Percentiles rank a stretch among this genome's conserved stretches.
Conservation (phyloP, 2,888 invertebrate species). For the Netelia melanura region DNA sequence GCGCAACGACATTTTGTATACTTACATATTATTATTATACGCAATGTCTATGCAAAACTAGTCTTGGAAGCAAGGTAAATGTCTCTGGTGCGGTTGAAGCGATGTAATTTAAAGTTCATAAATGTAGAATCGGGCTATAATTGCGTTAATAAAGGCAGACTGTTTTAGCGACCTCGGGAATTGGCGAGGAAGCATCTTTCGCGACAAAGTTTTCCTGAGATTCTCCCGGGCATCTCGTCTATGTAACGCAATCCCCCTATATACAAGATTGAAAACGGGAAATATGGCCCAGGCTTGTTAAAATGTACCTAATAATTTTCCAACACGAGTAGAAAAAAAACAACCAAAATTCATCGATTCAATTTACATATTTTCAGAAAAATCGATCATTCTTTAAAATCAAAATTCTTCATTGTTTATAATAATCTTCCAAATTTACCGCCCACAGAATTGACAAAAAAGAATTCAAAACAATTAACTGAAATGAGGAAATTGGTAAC, state of each 20-base stretch:
- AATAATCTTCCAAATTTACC: too few species aligned
- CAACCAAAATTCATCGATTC: too few species aligned
- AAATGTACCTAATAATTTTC: too few species aligned
- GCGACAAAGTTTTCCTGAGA: conserved; percentile 40
- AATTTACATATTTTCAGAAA: too few species aligned
- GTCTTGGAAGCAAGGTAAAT: background rate
- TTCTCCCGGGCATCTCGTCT: conserved; percentile 7
- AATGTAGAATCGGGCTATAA: conserved; percentile 79
- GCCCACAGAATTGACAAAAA: too few species aligned
- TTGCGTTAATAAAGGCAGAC: conserved; percentile 77
- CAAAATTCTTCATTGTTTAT: too few species aligned
- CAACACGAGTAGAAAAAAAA: too few species aligned
- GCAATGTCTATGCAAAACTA: background rate
- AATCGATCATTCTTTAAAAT: too few species aligned
- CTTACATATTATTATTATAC: too few species aligned
- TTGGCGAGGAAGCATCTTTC: conserved; percentile 61
- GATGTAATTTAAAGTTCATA: conserved; percentile 79
- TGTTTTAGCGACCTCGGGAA: conserved; percentile 12
- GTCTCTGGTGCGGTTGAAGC: conserved; percentile 33
- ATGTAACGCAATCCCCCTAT: background rate
- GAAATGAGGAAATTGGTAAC: too few species aligned
- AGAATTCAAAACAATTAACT: too few species aligned
- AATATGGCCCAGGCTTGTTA: too few species aligned
- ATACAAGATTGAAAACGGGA: background rate
- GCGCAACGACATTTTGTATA: background rate